These are phyloP conservation scores for Drosophila kohkoa DNA, from an alignment of 1,140 invertebrate genomes.

Conservation along the genomic window DNA sequence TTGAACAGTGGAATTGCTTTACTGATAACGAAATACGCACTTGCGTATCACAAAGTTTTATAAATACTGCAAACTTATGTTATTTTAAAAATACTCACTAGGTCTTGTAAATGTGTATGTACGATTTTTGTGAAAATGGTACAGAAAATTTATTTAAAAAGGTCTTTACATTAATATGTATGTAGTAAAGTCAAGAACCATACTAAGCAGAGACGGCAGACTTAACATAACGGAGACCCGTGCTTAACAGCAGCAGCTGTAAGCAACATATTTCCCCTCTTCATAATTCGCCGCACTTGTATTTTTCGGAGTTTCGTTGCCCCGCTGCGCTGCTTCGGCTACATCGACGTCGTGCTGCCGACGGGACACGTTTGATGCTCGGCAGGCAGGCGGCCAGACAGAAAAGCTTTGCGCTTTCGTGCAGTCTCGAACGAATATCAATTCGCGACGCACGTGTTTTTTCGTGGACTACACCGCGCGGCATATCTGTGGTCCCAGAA, in stretches of 20 bases:
- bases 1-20: too few relatives aligned
- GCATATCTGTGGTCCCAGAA: constrained; percentile 27
- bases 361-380: neutral
- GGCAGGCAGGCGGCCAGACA: neutral
- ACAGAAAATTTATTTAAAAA: too few relatives aligned
- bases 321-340: neutral
- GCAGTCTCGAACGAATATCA: constrained; percentile 71
- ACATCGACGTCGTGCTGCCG: neutral
- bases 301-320: constrained; percentile 28
- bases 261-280: neutral
- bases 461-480: constrained; percentile 15
- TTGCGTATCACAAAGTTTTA: too few relatives aligned
- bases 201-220: neutral
- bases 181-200: too few relatives aligned
- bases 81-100: too few relatives aligned
- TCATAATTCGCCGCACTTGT: constrained; percentile 39
- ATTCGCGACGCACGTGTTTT: constrained; percentile 67
- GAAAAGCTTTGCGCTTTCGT: constrained; percentile 42
- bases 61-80: too few relatives aligned
- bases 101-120: too few relatives aligned
- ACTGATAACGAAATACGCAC: too few relatives aligned
- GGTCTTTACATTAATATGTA: too few relatives aligned
- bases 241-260: neutral
- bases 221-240: neutral
- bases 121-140: too few relatives aligned